Evolutionary conservation across 2,113 vertebrate genomes (phyloP).

Genomic region (Gallinago paraguaiae): DNA sequence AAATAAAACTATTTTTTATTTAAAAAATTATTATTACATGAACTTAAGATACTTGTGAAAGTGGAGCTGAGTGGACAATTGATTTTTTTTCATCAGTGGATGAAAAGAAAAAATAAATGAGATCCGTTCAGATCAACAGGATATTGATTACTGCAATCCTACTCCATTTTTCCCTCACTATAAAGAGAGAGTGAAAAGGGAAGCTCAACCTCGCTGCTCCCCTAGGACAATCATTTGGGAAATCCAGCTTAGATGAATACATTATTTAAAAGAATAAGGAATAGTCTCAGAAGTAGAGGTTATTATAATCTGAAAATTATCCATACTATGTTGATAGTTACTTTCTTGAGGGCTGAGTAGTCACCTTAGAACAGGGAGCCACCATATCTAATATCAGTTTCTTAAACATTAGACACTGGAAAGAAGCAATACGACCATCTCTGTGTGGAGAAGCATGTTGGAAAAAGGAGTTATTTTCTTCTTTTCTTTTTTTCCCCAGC

Average conservation of each 20-base stretch:
- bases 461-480: not conserved
- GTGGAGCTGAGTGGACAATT: not conserved
- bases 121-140: not conserved
- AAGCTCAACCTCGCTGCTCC: not conserved
- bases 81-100: not conserved
- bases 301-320: not conserved
- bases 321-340: not conserved
- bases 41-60: not conserved
- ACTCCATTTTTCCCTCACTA: not conserved
- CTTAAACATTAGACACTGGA: not conserved
- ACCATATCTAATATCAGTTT: not conserved
- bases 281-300: not conserved
- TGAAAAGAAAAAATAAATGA: not conserved
- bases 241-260: not conserved
- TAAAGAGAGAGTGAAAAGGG: not conserved
- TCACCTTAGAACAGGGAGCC: not conserved
- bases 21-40: not conserved
- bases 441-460: too few species aligned
- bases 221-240: not conserved
- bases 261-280: not conserved
- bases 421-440: fast-evolving
- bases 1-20: not conserved
- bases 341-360: not conserved
- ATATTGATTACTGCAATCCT: not conserved
- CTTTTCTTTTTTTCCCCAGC: not conserved